Percentiles rank a stretch among this genome's conserved stretches.
These are phyloP conservation scores for Cotesia glomerata DNA, from an alignment of 1,140 invertebrate genomes.

Conservation along the genomic window DNA sequence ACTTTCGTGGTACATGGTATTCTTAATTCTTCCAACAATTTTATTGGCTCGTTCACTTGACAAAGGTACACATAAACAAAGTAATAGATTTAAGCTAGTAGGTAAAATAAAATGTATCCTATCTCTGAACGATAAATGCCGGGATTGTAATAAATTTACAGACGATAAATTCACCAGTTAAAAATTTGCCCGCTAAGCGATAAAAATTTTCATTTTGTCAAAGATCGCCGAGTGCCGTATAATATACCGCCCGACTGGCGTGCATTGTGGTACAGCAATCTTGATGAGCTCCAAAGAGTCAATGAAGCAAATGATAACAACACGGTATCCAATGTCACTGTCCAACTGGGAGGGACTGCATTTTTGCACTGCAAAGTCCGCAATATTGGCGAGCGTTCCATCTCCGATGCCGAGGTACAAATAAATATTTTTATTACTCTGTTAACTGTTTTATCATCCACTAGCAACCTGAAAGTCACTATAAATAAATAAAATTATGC, in stretches of 20 bases:
- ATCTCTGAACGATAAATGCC: no score
- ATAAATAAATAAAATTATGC: no score
- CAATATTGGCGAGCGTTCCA: slow-evolving; percentile 71
- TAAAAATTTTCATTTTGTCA: slow-evolving; percentile 34
- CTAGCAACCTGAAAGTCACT: no score
- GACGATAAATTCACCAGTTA: slow-evolving; percentile 3
- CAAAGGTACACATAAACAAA: slow-evolving; percentile 51
- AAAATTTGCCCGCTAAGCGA: slow-evolving; percentile 3
- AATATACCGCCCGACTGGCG: slow-evolving; percentile 65
- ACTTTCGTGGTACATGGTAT: slow-evolving; percentile 63
- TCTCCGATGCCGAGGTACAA: slow-evolving; percentile 63
- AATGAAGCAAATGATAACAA: slow-evolving; percentile 71
- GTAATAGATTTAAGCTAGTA: background rate
- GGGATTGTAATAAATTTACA: background rate
- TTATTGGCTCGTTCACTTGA: slow-evolving; percentile 62
- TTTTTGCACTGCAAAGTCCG: slow-evolving; percentile 82
- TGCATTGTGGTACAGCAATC: slow-evolving; percentile 69
- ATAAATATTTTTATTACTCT: background rate
- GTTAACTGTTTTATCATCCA: background rate
- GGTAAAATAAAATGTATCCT: no score
- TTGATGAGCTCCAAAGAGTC: slow-evolving; percentile 66
- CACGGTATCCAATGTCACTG: slow-evolving; percentile 78
- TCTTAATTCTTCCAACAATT: slow-evolving; percentile 61
- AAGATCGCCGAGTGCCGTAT: slow-evolving; percentile 60
- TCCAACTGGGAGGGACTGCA: slow-evolving; percentile 81